A percentile compares a stretch with the other conserved stretches of the same genome.
These are phyloP conservation scores for Tillus elongatus DNA, from an alignment of 2,888 invertebrate genomes.

Conservation along the genomic window DNA sequence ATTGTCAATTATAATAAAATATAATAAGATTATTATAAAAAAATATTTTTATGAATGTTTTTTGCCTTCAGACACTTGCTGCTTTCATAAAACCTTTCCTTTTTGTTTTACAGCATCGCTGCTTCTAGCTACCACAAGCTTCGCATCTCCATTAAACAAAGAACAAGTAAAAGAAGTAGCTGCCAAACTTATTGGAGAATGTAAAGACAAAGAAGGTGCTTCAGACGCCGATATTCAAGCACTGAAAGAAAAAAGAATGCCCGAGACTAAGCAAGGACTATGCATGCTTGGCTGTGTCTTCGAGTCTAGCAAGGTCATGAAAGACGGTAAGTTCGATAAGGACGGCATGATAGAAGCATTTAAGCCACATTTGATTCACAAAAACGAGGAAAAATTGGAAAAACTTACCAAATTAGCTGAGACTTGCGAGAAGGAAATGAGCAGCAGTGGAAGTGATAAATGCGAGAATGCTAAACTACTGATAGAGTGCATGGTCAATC, in stretches of 20 bases:
- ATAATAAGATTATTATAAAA: too few relatives aligned
- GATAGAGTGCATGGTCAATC: constrained; percentile 29
- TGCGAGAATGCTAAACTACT: constrained; percentile 31
- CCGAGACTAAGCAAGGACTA: constrained; percentile 30
- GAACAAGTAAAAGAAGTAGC: constrained; percentile 22
- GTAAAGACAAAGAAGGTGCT: constrained; percentile 32
- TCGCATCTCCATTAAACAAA: constrained; percentile 12
- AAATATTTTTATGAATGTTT: too few relatives aligned
- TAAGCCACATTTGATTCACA: constrained; percentile 24
- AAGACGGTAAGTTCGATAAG: constrained; percentile 33
- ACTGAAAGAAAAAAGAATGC: constrained; percentile 29
- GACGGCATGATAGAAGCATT: constrained; percentile 30
- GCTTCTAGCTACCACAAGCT: too few relatives aligned
- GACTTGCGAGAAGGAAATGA: constrained; percentile 32
- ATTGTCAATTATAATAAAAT: too few relatives aligned
- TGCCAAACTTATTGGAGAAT: constrained; percentile 24
- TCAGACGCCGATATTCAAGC: constrained; percentile 31
- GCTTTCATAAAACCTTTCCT: too few relatives aligned
- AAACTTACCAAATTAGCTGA: constrained; percentile 29
- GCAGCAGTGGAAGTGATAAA: constrained; percentile 21
- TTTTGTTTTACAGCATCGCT: too few relatives aligned
- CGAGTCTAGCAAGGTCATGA: constrained; percentile 31
- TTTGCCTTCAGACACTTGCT: too few relatives aligned
- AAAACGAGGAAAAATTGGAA: constrained; percentile 26
- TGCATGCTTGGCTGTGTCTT: constrained; percentile 37